Base-by-base conservation (phyloP, 2,113 vertebrate genomes). In the Nothobranchius furzeri region DNA sequence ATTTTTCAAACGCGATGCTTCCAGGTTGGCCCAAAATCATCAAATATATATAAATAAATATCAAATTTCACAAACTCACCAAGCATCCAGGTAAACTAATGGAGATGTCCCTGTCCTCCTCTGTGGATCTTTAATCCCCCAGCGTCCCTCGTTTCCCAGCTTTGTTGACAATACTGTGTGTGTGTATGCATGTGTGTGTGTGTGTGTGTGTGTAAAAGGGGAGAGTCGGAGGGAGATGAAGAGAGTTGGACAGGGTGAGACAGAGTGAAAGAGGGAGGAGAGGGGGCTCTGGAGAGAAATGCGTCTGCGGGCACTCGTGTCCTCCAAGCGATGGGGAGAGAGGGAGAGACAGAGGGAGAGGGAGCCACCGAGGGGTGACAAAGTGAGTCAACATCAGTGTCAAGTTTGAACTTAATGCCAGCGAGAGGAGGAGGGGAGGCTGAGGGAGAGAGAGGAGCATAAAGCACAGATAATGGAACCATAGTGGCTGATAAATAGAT, bases 321-420 rank as follows among this genome's bases (percentile, higher is more conserved):
- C 89, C 90, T 92, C 89, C 73, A 55, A 92, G 90, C 87, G 70
- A 90, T 88, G 76, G 86, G 71, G 61, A 76, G 71, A 59, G 73
- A 66, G 64, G 65, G 35, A 73, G 78, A 47, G 60, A 25, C 69
- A n/a, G 69, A 73, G 80, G 76, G 79, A 80, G 78, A 79, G 87
- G 50, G 82, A 87, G 87, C 78, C 83, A 87, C 86, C 61, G 83
- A 89, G 87, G 85, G 83, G 87, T 89, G 88, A 93, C 92, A 93
- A 89, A 92, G 85, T 81, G 88, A 93, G 92, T 93, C 91, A 93
- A 91, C 92, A 90, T 93, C 92, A 93, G 91, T 93, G 92, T 93
- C 92, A 93, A 91, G 88, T 92, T 92, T 93, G 91, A 93, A 93
- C 92, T 93, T 93, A 93, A 93, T 93, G 91, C 90, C 91, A 92